These are phyloP conservation scores for Saccopteryx leptura DNA, from an alignment of 2,113 vertebrate genomes.

Conservation along the genomic window DNA sequence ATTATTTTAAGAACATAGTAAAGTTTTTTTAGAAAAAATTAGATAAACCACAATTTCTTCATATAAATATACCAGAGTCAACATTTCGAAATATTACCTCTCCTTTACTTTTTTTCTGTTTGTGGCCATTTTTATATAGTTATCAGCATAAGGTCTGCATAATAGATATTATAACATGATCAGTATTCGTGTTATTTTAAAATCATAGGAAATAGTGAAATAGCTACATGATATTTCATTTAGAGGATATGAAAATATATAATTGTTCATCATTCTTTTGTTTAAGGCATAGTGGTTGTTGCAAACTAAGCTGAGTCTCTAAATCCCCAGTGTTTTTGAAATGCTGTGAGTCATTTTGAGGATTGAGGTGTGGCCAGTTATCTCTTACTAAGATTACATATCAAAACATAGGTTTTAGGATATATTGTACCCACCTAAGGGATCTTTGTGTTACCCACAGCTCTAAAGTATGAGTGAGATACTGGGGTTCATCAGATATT, in stretches of 20 bases:
- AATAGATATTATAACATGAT: background rate
- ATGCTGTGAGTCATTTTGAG: background rate
- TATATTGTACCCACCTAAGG: background rate
- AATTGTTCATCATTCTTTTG: background rate
- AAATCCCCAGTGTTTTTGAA: background rate
- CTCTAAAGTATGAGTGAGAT: background rate
- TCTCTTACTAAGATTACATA: background rate
- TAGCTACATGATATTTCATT: background rate
- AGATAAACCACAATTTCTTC: background rate
- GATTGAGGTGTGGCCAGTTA: background rate
- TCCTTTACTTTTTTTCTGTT: background rate
- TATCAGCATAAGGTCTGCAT: background rate
- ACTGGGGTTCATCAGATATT: background rate
- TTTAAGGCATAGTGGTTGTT: background rate
- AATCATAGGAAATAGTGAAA: background rate
- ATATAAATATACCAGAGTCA: background rate
- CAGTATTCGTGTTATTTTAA: background rate
- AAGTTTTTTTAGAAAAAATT: background rate
- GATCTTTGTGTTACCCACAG: background rate
- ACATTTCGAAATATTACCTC: background rate
- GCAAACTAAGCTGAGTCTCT: background rate
- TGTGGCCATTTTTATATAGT: background rate
- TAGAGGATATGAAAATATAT: background rate
- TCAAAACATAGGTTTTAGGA: background rate
- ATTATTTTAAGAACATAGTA: slow-evolving; percentile 10